Conservation (phyloP, 2,113 vertebrate species). For the Dicrurus megarhynchus region DNA sequence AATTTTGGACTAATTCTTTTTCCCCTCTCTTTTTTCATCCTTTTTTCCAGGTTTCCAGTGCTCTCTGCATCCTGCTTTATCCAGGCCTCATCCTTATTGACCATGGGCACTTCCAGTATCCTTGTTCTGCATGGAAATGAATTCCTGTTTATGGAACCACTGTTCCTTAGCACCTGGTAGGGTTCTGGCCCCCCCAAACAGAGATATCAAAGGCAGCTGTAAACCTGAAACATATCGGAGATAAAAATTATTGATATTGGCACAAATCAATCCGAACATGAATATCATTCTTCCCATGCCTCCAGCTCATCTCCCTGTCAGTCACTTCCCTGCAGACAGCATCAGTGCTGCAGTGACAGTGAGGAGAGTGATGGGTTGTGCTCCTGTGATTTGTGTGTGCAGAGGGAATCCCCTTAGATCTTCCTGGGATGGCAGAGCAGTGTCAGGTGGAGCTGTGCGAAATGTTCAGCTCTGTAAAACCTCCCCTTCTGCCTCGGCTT, state of each 20-base stretch:
- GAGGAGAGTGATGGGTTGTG: neutral
- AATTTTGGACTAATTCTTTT: neutral
- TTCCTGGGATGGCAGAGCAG: neutral
- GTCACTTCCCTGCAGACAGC: neutral
- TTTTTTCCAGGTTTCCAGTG: conserved; percentile 76
- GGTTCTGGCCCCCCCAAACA: neutral
- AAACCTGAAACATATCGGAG: neutral
- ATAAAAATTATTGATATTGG: neutral
- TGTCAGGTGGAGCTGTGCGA: neutral
- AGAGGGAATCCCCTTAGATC: neutral
- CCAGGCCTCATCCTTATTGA: conserved; percentile 95
- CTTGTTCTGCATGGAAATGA: conserved; percentile 64
- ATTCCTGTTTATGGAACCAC: neutral
- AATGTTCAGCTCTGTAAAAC: neutral
- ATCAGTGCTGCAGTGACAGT: neutral
- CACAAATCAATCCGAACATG: neutral
- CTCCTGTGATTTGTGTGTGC: neutral
- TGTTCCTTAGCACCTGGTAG: neutral
- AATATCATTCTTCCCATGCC: neutral
- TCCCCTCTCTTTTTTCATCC: neutral
- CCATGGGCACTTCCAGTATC: conserved; percentile 99
- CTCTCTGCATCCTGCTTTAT: conserved; percentile 89
- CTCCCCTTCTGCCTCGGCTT: neutral
- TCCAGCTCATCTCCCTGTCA: neutral
- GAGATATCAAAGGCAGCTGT: neutral